These are phyloP conservation scores for Pyxicephalus adspersus DNA, from an alignment of 2,113 vertebrate genomes.

Conservation along the genomic window DNA sequence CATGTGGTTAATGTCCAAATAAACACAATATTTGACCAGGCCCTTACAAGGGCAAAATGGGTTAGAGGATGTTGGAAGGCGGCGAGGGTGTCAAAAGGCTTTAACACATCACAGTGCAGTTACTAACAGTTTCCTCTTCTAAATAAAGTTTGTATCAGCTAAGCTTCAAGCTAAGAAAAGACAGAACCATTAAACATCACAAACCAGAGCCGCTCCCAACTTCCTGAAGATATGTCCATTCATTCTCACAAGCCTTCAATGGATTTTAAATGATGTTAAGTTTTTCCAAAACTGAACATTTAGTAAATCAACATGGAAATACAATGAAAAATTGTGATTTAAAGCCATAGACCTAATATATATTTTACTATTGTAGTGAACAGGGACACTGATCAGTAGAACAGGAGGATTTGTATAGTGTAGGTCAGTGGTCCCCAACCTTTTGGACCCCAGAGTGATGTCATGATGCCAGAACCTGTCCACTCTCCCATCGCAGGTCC, in stretches of 20 bases:
- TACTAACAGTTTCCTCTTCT: slow-evolving; percentile 3
- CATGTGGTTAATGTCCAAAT: no score
- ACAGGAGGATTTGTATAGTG: slow-evolving; percentile 27
- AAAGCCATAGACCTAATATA: not conserved
- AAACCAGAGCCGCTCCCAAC: slow-evolving; percentile 3
- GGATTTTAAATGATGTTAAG: slow-evolving; percentile 6
- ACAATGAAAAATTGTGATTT: slow-evolving; percentile 17
- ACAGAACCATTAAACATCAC: slow-evolving; percentile 11
- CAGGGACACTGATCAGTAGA: slow-evolving; percentile 2
- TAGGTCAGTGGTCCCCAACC: no score
- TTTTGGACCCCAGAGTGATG: no score
- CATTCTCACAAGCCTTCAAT: not conserved
- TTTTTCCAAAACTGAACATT: slow-evolving; percentile 1
- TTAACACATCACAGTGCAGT: not conserved
- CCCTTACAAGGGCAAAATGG: no score
- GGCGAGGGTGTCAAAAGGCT: no score
- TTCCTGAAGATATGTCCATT: slow-evolving; percentile 38
- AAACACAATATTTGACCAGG: no score
- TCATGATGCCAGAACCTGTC: no score
- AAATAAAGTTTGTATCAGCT: not conserved
- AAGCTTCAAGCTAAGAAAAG: not conserved
- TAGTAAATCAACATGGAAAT: not conserved
- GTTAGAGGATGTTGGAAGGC: no score
- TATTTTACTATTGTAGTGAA: not conserved
- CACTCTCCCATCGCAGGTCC: no score